Percentiles rank a stretch among this genome's conserved stretches.
Evolutionary conservation across 2,113 vertebrate genomes (phyloP).

Genomic region (Patagioenas fasciata): DNA sequence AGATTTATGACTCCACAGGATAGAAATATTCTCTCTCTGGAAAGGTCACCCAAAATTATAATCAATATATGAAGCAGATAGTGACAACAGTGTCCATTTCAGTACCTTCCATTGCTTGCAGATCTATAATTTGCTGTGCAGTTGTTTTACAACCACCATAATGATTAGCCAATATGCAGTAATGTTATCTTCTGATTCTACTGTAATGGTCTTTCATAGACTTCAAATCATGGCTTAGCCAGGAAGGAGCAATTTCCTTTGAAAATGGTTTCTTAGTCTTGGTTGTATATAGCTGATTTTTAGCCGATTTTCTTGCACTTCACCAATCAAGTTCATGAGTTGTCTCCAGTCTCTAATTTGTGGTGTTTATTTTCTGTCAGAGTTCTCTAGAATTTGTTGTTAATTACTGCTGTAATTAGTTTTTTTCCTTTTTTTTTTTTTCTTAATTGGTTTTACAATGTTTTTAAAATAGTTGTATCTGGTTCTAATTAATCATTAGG

Average conservation of each 20-base stretch:
- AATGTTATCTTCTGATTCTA: constrained; percentile 6
- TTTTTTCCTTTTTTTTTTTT: background rate
- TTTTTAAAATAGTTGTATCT: background rate
- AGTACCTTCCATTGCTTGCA: constrained; percentile 5
- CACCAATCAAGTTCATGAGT: background rate
- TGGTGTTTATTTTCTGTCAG: background rate
- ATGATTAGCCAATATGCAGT: constrained; percentile 34
- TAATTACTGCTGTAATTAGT: background rate
- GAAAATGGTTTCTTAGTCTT: background rate
- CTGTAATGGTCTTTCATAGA: background rate
- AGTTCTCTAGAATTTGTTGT: background rate
- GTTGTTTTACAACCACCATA: constrained; percentile 49
- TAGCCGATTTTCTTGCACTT: background rate
- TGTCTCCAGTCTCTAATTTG: background rate
- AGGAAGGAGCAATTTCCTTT: background rate
- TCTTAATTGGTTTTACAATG: background rate
- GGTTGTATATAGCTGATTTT: background rate
- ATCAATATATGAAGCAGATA: constrained; percentile 53
- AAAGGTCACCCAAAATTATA: constrained; percentile 60
- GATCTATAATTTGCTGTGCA: constrained; percentile 51
- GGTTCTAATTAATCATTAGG: background rate
- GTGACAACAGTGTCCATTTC: constrained; percentile 42
- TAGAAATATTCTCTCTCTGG: constrained; percentile 56
- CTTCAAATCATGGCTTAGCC: background rate
- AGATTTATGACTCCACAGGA: constrained; percentile 44